These are phyloP conservation scores for Blomia tropicalis DNA, from an alignment of 2,888 invertebrate species.

Conservation along the genomic window DNA sequence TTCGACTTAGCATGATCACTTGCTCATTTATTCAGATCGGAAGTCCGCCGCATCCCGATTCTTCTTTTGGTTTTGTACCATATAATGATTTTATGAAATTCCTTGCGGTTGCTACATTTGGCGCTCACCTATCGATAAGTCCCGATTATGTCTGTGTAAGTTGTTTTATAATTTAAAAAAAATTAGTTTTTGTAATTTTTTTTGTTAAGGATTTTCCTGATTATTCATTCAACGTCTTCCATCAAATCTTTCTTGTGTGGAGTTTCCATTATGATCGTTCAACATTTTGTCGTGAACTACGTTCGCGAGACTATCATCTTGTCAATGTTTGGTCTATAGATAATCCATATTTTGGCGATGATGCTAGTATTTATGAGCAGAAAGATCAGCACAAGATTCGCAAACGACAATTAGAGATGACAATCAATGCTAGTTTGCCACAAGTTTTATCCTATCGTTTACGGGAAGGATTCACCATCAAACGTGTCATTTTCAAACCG, in stretches of 20 bases:
- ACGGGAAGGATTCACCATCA: slow-evolving; percentile 56
- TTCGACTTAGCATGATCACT: slow-evolving; percentile 53
- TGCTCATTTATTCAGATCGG: slow-evolving; percentile 59
- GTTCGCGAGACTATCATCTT: neutral
- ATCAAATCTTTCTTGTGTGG: slow-evolving; percentile 47
- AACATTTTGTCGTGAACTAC: slow-evolving; percentile 5
- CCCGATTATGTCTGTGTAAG: slow-evolving; percentile 33
- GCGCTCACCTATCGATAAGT: slow-evolving; percentile 48
- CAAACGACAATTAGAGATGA: slow-evolving; percentile 49
- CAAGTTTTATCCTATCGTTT: slow-evolving; percentile 54
- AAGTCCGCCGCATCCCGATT: slow-evolving; percentile 47
- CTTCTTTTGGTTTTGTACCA: slow-evolving; percentile 51
- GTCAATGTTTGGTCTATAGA: slow-evolving; percentile 4
- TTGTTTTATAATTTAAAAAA: neutral
- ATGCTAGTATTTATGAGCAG: slow-evolving; percentile 36
- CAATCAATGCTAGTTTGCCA: slow-evolving; percentile 43
- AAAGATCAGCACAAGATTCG: slow-evolving; percentile 39
- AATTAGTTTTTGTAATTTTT: neutral
- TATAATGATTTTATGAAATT: slow-evolving; percentile 58
- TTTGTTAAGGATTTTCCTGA: neutral
- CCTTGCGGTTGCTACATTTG: slow-evolving; percentile 56
- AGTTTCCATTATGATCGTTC: slow-evolving; percentile 40
- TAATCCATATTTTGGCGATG: slow-evolving; percentile 44
- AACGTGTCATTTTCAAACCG: slow-evolving; percentile 34
- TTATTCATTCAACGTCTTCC: slow-evolving; percentile 44